Conservation (phyloP, 2,113 vertebrate genomes). For the Orycteropus afer region DNA sequence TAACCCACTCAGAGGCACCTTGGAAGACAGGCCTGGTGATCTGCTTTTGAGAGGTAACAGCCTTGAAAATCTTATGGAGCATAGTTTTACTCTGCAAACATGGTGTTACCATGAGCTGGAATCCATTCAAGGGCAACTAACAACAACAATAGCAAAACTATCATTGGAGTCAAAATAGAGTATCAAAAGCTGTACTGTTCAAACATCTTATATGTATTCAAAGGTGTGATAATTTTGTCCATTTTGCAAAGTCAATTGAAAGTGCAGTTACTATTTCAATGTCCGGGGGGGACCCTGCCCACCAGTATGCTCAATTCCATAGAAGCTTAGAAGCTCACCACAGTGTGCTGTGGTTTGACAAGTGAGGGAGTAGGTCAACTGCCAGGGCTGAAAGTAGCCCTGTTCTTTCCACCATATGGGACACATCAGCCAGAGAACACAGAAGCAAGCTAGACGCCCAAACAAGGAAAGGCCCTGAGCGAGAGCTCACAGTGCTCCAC, state of each 20-base stretch:
- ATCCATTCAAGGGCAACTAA: not conserved
- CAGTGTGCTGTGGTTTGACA: not conserved
- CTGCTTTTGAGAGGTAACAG: not conserved
- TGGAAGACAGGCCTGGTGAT: not conserved
- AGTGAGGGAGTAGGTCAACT: not conserved
- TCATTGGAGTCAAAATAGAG: not conserved
- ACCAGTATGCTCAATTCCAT: not conserved
- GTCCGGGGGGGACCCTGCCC: not conserved
- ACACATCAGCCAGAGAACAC: not conserved
- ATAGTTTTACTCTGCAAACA: not conserved
- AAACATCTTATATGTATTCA: not conserved
- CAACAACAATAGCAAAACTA: not conserved
- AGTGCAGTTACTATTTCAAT: not conserved
- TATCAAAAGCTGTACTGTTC: not conserved
- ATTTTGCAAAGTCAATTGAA: not conserved
- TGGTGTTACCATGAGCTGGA: not conserved
- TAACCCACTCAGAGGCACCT: not conserved
- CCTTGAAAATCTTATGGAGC: not conserved
- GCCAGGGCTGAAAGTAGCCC: not conserved
- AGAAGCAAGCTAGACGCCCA: not conserved
- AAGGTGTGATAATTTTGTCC: not conserved
- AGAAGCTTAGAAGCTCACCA: not conserved
- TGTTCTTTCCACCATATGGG: not conserved
- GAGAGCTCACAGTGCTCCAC: slow-evolving; percentile 56
- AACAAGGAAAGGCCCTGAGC: not conserved